Evolutionary conservation across 2,888 invertebrate species (phyloP), one percentile per base, ranked within the genome.

Genomic region (Drosophila ezoana): DNA sequence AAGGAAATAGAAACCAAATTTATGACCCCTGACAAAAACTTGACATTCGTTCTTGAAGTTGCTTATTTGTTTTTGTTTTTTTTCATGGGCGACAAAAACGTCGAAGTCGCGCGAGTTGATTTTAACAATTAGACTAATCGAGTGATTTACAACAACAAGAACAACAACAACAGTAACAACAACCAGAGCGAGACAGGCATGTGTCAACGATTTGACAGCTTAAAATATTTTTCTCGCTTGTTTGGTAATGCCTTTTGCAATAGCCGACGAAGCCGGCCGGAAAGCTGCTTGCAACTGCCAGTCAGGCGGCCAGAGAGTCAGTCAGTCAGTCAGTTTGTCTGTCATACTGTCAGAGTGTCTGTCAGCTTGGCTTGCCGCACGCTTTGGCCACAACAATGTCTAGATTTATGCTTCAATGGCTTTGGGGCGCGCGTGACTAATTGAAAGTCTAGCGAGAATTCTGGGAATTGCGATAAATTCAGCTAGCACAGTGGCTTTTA

Each of bases 121-220:
- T 81, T 74, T 53, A 86, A 85, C 88, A 86, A 86, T 86, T 87
- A 87, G 83, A 87, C 85, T 86, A 85, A 86, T 87, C 86, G 88
- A 83, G 71, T 85, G 87, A 85, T 85, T 85, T 85, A 79, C 85
- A 82, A 63, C 69, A 81, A 78, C 37, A 52, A 38, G 32, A 64
- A 41, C 40, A 66, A n/a, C 59, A 66, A n/a, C 59, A 52, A 54
- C 59, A 80, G 5, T 11, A 38, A 79, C 32, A 47, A 49, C 43
- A 66, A 57, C 18, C 53, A 67, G 10, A 59, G 37, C 38, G 32
- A 51, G 87, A 83, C 81, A 77, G 75, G 75, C 86, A 80, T 79
- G 77, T 85, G 85, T 83, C 85, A 87, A 77, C 79, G 57, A 85
- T 87, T 86, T 86, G 85, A 86, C 85, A 86, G 86, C 73, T 87